phyloP scores from a whole-genome alignment of 2,888 invertebrate genomes.

The Reticulitermes lucifugus region DNA sequence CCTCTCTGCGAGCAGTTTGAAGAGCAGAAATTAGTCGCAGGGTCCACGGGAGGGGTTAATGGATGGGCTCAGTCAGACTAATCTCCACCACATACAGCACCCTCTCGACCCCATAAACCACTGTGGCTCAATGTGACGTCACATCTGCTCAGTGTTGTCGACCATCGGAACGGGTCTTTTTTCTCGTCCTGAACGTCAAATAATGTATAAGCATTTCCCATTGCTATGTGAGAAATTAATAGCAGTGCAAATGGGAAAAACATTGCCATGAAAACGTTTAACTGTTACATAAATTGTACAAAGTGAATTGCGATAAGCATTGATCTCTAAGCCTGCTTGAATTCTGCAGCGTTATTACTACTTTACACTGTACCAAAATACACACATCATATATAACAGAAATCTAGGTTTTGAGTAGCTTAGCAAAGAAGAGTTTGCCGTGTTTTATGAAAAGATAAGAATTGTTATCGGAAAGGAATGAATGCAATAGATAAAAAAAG shows the following conservation, averaged over 20 bases:
- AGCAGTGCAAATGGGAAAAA: neutral
- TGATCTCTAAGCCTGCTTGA: neutral
- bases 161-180: neutral
- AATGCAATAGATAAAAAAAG: too few relatives aligned
- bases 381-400: too few relatives aligned
- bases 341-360: neutral
- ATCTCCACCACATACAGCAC: conserved; percentile 4
- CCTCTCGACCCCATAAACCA: neutral
- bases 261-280: neutral
- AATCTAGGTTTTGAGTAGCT: too few relatives aligned
- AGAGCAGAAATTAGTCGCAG: neutral
- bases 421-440: too few relatives aligned
- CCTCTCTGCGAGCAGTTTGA: neutral
- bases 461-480: too few relatives aligned
- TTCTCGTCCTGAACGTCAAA: conserved; percentile 9
- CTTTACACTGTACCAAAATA: neutral
- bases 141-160: conserved; percentile 14
- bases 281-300: neutral
- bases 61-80: conserved; percentile 38
- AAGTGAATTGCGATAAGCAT: neutral
- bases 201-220: conserved; percentile 8
- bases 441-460: too few relatives aligned
- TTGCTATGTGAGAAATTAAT: neutral
- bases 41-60: conserved; percentile 23
- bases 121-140: conserved; percentile 17